Conservation (phyloP, 1,140 invertebrate genomes). For the Helicoverpa armigera region DNA sequence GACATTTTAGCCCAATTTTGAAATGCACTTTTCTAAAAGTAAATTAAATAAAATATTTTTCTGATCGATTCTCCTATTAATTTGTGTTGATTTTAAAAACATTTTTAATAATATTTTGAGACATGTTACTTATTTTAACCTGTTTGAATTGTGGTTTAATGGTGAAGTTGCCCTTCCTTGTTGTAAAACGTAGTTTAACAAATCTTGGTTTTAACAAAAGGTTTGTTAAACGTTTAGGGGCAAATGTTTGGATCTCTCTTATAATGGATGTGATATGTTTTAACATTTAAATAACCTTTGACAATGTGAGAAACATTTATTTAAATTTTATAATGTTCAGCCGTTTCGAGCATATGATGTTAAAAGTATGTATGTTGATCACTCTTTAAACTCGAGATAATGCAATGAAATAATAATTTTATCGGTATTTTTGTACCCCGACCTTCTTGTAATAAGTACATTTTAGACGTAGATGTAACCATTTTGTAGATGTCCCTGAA, state of each 20-base stretch:
- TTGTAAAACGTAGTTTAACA: no score
- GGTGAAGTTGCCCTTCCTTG: neutral
- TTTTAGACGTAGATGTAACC: neutral
- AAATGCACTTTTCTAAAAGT: no score
- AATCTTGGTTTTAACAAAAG: no score
- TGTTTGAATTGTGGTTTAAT: neutral
- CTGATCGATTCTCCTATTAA: no score
- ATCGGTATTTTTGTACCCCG: neutral
- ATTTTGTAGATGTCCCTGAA: neutral
- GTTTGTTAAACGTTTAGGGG: no score
- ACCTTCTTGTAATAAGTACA: neutral
- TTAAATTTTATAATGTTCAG: neutral
- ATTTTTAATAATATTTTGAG: neutral
- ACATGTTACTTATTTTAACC: constrained; percentile 3
- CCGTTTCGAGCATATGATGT: neutral
- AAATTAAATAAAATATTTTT: no score
- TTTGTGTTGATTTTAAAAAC: neutral
- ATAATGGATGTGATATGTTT: constrained; percentile 6
- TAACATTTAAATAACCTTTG: neutral
- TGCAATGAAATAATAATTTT: constrained; percentile 13
- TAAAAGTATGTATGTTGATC: neutral
- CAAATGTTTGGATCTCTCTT: constrained; percentile 8
- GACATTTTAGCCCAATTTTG: no score
- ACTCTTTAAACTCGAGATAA: neutral
- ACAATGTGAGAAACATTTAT: neutral